These are phyloP conservation scores for Epizoanthus illoricatus DNA, from an alignment of 92 coral and sea anemone species.

Conservation along the genomic window DNA sequence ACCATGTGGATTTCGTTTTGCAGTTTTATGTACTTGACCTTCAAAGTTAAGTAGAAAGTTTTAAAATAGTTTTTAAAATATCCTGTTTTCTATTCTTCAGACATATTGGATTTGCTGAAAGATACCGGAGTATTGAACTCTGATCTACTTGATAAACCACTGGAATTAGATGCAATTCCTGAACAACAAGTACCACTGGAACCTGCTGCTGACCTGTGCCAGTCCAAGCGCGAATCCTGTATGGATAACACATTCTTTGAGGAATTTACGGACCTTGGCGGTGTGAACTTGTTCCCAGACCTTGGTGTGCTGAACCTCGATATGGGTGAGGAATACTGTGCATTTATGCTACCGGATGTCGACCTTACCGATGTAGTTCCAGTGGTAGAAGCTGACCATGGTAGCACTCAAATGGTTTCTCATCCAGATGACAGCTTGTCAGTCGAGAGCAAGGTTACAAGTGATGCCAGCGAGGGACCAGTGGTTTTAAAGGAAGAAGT, in stretches of 20 bases:
- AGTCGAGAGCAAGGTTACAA: not conserved
- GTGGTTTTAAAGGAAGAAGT: slow-evolving; percentile 40
- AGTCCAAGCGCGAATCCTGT: slow-evolving; percentile 33
- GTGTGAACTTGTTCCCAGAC: slow-evolving; percentile 56
- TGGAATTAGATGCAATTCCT: slow-evolving; percentile 15
- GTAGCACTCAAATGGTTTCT: slow-evolving; percentile 26
- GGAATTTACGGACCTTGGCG: slow-evolving; percentile 69
- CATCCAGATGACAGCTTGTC: slow-evolving; percentile 25
- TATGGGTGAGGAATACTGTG: slow-evolving; percentile 37
- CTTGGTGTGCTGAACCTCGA: slow-evolving; percentile 44
- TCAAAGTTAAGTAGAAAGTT: not conserved
- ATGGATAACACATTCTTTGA: slow-evolving; percentile 77
- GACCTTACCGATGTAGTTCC: slow-evolving; percentile 47
- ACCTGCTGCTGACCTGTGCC: not conserved
- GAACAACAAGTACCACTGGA: slow-evolving; percentile 10
- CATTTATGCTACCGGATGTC: slow-evolving; percentile 43
- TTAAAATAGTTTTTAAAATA: not conserved
- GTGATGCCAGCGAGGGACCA: not conserved
- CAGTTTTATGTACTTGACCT: not conserved
- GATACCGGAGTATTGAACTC: slow-evolving; percentile 9
- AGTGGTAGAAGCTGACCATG: not conserved
- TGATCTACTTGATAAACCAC: slow-evolving; percentile 14
- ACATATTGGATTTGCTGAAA: slow-evolving; percentile 22
- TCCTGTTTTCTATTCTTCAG: not conserved
- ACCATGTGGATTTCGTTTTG: too few relatives aligned